A percentile compares a stretch with the other conserved stretches of the same genome.
These are phyloP conservation scores for Cryptoblepharus egeriae DNA, from an alignment of 2,797 vertebrate species.

Conservation along the genomic window DNA sequence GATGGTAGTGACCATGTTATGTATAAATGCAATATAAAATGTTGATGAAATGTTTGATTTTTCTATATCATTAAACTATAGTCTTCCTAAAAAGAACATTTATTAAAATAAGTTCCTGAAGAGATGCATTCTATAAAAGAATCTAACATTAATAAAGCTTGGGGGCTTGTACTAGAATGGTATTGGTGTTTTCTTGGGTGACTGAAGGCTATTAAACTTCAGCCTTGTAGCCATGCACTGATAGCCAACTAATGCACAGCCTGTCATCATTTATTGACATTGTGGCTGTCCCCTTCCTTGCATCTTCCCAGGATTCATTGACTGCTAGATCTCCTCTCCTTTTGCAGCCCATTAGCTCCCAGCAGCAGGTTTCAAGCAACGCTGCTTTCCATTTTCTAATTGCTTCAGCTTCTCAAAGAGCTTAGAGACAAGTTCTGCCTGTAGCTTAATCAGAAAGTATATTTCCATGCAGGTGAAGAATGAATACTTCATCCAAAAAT, in stretches of 20 bases:
- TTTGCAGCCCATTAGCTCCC: conserved; percentile 36
- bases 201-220: conserved; percentile 17
- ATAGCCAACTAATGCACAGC: not conserved
- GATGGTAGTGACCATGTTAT: too few relatives aligned
- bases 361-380: conserved; percentile 3
- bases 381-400: conserved; percentile 33
- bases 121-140: conserved; percentile 18
- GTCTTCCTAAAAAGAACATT: not conserved
- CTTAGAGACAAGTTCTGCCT: conserved; percentile 16
- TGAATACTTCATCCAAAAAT: not conserved
- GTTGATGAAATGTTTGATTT: not conserved
- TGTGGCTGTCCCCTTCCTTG: not conserved
- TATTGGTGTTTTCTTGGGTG: not conserved
- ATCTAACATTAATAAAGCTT: conserved; percentile 18
- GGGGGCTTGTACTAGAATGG: not conserved
- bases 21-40: not conserved
- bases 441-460: not conserved
- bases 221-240: not conserved
- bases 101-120: not conserved
- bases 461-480: conserved; percentile 9
- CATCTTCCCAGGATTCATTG: conserved; percentile 21
- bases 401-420: conserved; percentile 28
- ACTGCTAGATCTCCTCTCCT: conserved; percentile 17
- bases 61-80: not conserved
- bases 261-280: not conserved